These are phyloP conservation scores for Geopemphigus sp. DNA, from an alignment of 1,140 invertebrate species.

Conservation along the genomic window DNA sequence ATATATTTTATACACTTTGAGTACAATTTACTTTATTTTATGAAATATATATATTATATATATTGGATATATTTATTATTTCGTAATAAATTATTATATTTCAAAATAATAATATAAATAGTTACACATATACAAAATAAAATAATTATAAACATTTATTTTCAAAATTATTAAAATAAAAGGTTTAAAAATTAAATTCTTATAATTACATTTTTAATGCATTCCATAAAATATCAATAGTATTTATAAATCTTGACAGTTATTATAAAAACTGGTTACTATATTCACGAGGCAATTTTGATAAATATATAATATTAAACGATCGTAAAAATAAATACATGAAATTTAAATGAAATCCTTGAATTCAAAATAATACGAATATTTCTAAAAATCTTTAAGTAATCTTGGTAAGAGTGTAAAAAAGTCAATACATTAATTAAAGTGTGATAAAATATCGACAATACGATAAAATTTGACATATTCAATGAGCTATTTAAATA, in stretches of 20 bases:
- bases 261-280: conserved; percentile 25
- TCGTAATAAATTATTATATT: too few relatives aligned
- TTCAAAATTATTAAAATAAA: not conserved
- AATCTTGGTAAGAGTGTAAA: not conserved
- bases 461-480: not conserved
- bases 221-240: conserved; percentile 14
- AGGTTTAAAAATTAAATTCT: too few relatives aligned
- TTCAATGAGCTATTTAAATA: not conserved
- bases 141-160: not conserved
- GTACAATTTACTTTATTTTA: too few relatives aligned
- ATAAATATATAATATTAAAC: not conserved
- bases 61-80: too few relatives aligned
- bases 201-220: conserved; percentile 13
- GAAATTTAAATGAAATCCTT: conserved; percentile 6
- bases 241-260: conserved; percentile 15
- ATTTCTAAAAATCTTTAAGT: not conserved
- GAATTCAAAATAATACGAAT: not conserved
- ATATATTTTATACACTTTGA: too few relatives aligned
- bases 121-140: not conserved
- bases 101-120: too few relatives aligned
- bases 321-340: not conserved
- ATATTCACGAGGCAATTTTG: not conserved
- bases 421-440: not conserved
- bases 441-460: not conserved
- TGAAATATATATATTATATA: too few relatives aligned